Base-by-base conservation (phyloP, 2,113 vertebrate genomes). In the Hyaena hyaena region DNA sequence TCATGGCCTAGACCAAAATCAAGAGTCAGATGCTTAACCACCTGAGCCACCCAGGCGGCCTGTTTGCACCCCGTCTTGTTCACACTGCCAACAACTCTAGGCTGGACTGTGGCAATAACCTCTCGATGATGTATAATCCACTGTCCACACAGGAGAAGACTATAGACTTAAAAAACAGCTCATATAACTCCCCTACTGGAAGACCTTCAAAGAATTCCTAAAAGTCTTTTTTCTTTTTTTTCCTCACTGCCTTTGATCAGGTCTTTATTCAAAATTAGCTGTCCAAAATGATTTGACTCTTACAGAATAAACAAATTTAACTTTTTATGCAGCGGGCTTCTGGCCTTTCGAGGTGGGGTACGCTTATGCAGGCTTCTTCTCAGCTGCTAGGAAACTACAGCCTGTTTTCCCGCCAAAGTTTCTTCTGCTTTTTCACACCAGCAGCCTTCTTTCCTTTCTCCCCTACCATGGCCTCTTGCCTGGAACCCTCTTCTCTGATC, bases 191-290 rank as follows among this genome's bases (percentile, higher is more conserved):
- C 21, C 31, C 24, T 7, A 21, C 3, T 10, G 39, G 39, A 65
- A 94, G 28, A 2, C 68, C 82, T 80, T 91, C 65, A 80, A 88
- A 88, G 17, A 79, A 28, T 14, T 87, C 39, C 63, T 26, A 16
- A 43, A 33, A 73, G 8, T 83, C 58, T 81, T 73, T 73, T 31
- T 66, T 39, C 39, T 39, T 66, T 65, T 65, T 65, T 66, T 31
- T 31, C 58, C 11, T 82, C 66, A 86, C 17, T 93, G 89, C 63
- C 48, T 95, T 50, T 87, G 31, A 97, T 80, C 73, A 85, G 26
- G n/a, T 90, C 71, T 98, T 98, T 98, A 98, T 98, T 97, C 73
- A 96, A 95, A 94, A 76, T 95, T 63, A 92, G 58, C 87, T 92
- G 93, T 96, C 97, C 95, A 63, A 93, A 83, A 50, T 69, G 7